These are phyloP conservation scores for Orthosia cruda DNA, from an alignment of 2,888 invertebrate genomes.

Conservation along the genomic window DNA sequence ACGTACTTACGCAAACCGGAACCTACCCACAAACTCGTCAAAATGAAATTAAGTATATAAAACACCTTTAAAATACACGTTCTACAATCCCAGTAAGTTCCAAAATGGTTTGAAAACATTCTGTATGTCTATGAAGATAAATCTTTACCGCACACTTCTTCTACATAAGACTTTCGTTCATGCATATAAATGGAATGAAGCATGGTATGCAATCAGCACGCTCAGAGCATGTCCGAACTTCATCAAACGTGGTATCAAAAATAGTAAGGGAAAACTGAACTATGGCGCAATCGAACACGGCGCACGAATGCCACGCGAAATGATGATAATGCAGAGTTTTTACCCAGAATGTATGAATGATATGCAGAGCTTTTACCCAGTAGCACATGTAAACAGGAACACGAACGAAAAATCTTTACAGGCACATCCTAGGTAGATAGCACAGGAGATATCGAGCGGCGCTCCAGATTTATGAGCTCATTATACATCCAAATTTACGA, in stretches of 20 bases:
- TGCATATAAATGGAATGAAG: not conserved
- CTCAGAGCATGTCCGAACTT: constrained; percentile 23
- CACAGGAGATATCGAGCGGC: constrained; percentile 57
- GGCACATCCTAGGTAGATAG: constrained; percentile 52
- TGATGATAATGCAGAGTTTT: too few species aligned
- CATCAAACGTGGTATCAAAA: constrained; percentile 31
- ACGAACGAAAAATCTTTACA: constrained; percentile 26
- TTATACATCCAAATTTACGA: too few species aligned
- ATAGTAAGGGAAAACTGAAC: constrained; percentile 26
- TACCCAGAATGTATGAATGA: too few species aligned
- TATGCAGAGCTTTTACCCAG: constrained; percentile 36
- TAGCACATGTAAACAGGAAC: too few species aligned
- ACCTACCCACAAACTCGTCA: too few species aligned
- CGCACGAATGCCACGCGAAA: constrained; percentile 32
- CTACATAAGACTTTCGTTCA: not conserved
- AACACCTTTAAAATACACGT: too few species aligned
- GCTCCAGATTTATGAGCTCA: constrained; percentile 59
- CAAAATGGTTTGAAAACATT: not conserved
- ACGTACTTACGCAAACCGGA: too few species aligned
- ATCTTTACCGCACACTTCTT: not conserved
- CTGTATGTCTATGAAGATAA: not conserved
- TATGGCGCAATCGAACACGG: constrained; percentile 27
- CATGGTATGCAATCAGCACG: constrained; percentile 1
- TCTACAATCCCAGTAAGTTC: too few species aligned
- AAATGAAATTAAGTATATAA: too few species aligned